phyloP scores from a whole-genome alignment of 2,113 vertebrate genomes.

The Lontra canadensis region DNA sequence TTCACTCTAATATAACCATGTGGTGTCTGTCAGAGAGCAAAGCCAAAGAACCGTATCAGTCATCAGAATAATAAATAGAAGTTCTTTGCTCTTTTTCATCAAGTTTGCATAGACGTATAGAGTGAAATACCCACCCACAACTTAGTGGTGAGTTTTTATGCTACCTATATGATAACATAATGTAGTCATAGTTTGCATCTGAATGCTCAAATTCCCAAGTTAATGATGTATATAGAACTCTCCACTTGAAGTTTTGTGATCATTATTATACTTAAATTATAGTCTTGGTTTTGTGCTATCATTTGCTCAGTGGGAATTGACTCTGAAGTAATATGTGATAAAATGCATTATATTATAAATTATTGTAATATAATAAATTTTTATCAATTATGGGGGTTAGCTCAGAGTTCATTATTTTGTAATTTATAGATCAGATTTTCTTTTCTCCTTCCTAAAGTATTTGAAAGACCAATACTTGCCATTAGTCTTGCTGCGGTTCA shows the following conservation, averaged over 20 bases:
- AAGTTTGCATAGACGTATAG: conserved; percentile 73
- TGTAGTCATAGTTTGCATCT: conserved; percentile 44
- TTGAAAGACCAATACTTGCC: neutral
- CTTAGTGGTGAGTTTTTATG: conserved; percentile 66
- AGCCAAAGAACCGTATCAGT: conserved; percentile 82
- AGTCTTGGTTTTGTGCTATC: neutral
- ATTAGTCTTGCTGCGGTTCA: conserved; percentile 3
- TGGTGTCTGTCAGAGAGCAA: conserved; percentile 79
- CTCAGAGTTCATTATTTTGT: neutral
- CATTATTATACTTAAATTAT: neutral
- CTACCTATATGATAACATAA: conserved; percentile 67
- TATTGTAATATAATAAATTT: neutral
- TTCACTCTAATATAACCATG: conserved; percentile 70
- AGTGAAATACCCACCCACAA: conserved; percentile 65
- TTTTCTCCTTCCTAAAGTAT: conserved; percentile 3
- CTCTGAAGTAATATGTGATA: conserved; percentile 20
- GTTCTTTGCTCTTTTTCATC: conserved; percentile 81
- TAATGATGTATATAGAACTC: neutral
- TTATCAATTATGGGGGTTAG: neutral
- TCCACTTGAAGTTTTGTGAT: conserved; percentile 33
- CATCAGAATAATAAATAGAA: conserved; percentile 75
- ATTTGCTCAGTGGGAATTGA: neutral
- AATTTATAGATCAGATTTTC: neutral
- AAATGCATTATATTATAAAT: neutral
- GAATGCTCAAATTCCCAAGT: conserved; percentile 2